phyloP scores from a whole-genome alignment of 2,888 invertebrate species.

The Philonicus albiceps region DNA sequence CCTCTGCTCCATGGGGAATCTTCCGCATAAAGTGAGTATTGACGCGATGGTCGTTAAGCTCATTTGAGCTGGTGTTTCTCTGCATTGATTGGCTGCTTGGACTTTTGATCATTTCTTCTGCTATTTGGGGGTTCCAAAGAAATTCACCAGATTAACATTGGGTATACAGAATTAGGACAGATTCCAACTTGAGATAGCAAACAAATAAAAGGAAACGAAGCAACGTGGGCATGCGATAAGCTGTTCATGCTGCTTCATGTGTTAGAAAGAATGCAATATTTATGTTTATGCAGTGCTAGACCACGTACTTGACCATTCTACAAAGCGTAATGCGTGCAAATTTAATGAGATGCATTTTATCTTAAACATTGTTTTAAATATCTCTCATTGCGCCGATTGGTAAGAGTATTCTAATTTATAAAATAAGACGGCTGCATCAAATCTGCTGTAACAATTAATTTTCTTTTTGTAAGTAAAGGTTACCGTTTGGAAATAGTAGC shows the following conservation, averaged over 20 bases:
- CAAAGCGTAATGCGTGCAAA: background rate
- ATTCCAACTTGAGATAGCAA: background rate
- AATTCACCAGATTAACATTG: background rate
- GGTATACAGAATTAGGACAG: background rate
- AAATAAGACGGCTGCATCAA: conserved; percentile 6
- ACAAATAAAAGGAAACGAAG: background rate
- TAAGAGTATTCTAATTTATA: background rate
- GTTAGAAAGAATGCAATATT: background rate
- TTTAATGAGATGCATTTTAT: conserved; percentile 25
- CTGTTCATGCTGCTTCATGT: background rate
- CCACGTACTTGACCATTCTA: background rate
- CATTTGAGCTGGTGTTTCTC: conserved; percentile 76
- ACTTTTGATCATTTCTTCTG: conserved; percentile 77
- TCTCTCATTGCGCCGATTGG: conserved; percentile 44
- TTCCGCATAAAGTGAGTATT: conserved; percentile 95
- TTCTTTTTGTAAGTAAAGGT: background rate
- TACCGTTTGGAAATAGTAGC: conserved; percentile 51
- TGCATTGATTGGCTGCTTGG: conserved; percentile 83
- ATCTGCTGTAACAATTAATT: conserved; percentile 8
- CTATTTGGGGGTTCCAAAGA: conserved; percentile 50
- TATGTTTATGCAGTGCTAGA: background rate
- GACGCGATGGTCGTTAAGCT: conserved; percentile 74
- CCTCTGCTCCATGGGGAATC: conserved; percentile 95
- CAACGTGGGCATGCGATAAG: conserved; percentile 12
- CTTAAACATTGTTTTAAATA: conserved; percentile 38